These are phyloP conservation scores for Neosilurus hyrtlii DNA, from an alignment of 2,797 vertebrate species.

Conservation along the genomic window DNA sequence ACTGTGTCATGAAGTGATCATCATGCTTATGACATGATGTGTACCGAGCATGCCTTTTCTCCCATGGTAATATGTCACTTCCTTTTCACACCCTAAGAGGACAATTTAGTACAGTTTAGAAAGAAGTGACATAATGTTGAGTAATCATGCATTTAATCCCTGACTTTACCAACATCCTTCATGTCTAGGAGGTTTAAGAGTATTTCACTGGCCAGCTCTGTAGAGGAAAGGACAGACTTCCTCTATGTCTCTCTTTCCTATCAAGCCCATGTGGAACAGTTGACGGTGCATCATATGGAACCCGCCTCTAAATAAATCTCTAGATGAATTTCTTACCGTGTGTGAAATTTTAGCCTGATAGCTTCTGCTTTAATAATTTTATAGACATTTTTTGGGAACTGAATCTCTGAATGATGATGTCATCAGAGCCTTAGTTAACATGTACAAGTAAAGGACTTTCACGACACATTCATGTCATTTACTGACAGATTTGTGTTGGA, in stretches of 20 bases:
- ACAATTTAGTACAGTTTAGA: not conserved
- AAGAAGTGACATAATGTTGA: not conserved
- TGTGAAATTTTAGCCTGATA: too few species aligned
- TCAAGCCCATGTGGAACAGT: not conserved
- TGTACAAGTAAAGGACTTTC: too few species aligned
- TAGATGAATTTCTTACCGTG: too few species aligned
- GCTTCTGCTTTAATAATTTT: too few species aligned
- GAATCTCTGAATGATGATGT: too few species aligned
- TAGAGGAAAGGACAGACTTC: not conserved
- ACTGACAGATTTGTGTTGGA: too few species aligned
- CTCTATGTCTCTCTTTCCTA: not conserved
- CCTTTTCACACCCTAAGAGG: not conserved
- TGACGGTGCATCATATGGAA: too few species aligned
- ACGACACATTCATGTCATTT: too few species aligned
- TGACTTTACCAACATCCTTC: not conserved
- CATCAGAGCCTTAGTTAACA: too few species aligned
- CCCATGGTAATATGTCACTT: not conserved
- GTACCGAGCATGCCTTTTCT: not conserved
- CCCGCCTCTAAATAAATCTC: too few species aligned
- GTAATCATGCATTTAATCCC: not conserved
- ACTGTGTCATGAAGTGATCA: not conserved
- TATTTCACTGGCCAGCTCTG: not conserved
- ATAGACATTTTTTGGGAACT: too few species aligned
- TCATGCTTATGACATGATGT: not conserved
- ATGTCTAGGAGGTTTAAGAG: not conserved